phyloP scores from a whole-genome alignment of 2,888 invertebrate genomes.

The Aleiodes testaceus region DNA sequence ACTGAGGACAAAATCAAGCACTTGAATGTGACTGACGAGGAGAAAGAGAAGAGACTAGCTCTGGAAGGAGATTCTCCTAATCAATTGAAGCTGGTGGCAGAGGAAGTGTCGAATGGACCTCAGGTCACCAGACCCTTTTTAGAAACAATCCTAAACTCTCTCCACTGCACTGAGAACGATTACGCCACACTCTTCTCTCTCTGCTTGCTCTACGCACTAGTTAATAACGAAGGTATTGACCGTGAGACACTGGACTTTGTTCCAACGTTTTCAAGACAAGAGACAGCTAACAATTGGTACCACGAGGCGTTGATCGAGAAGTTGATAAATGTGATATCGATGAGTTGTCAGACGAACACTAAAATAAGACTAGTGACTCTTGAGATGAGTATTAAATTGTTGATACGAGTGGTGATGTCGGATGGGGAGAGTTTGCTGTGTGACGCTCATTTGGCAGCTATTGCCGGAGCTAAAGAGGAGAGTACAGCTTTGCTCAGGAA shows the following conservation, averaged over 20 bases:
- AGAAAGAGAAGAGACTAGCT: constrained; percentile 82
- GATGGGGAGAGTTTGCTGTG: constrained; percentile 78
- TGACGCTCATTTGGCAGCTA: constrained; percentile 80
- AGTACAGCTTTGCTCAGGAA: constrained; percentile 89
- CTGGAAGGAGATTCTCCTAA: constrained; percentile 59
- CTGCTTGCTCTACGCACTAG: constrained; percentile 93
- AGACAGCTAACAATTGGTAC: constrained; percentile 79
- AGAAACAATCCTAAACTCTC: constrained; percentile 88
- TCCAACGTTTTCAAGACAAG: constrained; percentile 78
- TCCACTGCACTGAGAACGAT: constrained; percentile 94
- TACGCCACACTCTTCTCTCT: constrained; percentile 93
- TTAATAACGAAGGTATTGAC: constrained; percentile 93
- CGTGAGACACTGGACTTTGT: constrained; percentile 87
- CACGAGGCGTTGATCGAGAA: constrained; percentile 88
- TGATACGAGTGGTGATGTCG: constrained; percentile 80
- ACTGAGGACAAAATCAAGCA: constrained; percentile 68
- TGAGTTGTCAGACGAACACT: constrained; percentile 90
- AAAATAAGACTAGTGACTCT: constrained; percentile 93
- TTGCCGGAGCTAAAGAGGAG: constrained; percentile 84
- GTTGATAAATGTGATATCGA: constrained; percentile 86
- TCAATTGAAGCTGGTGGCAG: constrained; percentile 56
- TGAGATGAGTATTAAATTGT: constrained; percentile 88
- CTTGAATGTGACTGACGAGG: constrained; percentile 93
- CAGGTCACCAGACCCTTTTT: constrained; percentile 81
- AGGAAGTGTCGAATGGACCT: constrained; percentile 73